Conservation (phyloP, 2,888 invertebrate genomes). For the Oxyscelio sp. region DNA sequence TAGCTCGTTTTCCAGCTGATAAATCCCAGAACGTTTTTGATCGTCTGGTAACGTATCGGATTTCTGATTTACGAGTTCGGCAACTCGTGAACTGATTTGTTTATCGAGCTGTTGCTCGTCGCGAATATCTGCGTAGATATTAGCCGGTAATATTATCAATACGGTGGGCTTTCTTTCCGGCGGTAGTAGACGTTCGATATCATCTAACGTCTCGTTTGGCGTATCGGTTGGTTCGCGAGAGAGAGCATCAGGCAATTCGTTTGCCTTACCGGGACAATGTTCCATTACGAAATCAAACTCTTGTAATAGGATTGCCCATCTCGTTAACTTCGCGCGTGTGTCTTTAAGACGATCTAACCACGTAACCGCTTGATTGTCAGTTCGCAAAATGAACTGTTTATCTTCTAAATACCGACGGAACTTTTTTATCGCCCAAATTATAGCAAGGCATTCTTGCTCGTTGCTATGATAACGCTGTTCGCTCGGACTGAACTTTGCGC, state of each 20-base stretch:
- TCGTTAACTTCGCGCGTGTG: slow-evolving; percentile 4
- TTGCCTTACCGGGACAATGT: neutral
- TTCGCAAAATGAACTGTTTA: neutral
- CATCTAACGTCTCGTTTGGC: neutral
- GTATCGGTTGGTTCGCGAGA: slow-evolving; percentile 11
- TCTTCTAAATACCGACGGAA: slow-evolving; percentile 59
- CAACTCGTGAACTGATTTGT: no score
- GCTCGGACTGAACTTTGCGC: slow-evolving; percentile 61
- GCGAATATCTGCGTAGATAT: no score
- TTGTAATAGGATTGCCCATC: slow-evolving; percentile 21
- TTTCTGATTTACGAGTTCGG: no score
- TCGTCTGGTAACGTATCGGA: no score
- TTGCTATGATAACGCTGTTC: slow-evolving; percentile 65
- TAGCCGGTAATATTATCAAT: neutral
- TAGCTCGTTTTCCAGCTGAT: no score
- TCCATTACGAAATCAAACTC: slow-evolving; percentile 16
- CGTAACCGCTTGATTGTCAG: slow-evolving; percentile 11
- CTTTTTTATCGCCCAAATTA: slow-evolving; percentile 50
- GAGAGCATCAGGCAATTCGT: slow-evolving; percentile 27
- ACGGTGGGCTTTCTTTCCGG: neutral
- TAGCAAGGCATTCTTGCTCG: slow-evolving; percentile 30
- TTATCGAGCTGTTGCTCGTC: no score
- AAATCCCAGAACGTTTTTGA: no score
- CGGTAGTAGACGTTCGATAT: slow-evolving; percentile 4
- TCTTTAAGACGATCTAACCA: slow-evolving; percentile 24